These are phyloP conservation scores for Copidosoma floridanum DNA, from an alignment of 1,140 invertebrate species.

Conservation along the genomic window DNA sequence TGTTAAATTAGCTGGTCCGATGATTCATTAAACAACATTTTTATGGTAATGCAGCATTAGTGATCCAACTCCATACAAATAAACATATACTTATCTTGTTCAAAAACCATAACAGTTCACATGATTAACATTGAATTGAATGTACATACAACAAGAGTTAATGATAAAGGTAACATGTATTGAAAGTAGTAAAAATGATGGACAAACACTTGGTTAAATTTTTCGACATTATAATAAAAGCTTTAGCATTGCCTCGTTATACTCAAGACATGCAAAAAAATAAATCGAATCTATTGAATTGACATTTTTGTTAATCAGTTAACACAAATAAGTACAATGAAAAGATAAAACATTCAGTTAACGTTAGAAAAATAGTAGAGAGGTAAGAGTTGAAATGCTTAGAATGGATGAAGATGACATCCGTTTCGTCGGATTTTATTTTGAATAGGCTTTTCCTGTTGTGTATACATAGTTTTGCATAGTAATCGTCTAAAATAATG, in stretches of 20 bases:
- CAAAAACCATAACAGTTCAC: background rate
- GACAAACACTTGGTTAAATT: conserved; percentile 24
- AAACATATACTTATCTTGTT: too few relatives aligned
- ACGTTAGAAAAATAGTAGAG: too few relatives aligned
- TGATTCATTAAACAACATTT: background rate
- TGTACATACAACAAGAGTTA: conserved; percentile 18
- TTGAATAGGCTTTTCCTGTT: background rate
- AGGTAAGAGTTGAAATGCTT: too few relatives aligned
- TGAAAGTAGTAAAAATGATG: conserved; percentile 11
- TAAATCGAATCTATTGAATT: background rate
- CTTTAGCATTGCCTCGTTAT: conserved; percentile 30
- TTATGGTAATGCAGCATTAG: too few relatives aligned
- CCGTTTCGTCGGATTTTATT: too few relatives aligned
- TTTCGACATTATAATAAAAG: conserved; percentile 18
- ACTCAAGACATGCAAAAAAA: conserved; percentile 37
- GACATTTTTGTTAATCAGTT: background rate
- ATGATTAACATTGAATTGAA: background rate
- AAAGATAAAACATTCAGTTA: conserved; percentile 5
- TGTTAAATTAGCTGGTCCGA: too few relatives aligned
- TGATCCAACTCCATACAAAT: too few relatives aligned
- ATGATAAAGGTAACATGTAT: too few relatives aligned
- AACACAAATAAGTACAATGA: conserved; percentile 8
- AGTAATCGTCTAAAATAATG: background rate
- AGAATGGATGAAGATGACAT: too few relatives aligned
- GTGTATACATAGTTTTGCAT: background rate